Conservation (phyloP, 1,140 invertebrate species). For the Luehdorfia chinensis region DNA sequence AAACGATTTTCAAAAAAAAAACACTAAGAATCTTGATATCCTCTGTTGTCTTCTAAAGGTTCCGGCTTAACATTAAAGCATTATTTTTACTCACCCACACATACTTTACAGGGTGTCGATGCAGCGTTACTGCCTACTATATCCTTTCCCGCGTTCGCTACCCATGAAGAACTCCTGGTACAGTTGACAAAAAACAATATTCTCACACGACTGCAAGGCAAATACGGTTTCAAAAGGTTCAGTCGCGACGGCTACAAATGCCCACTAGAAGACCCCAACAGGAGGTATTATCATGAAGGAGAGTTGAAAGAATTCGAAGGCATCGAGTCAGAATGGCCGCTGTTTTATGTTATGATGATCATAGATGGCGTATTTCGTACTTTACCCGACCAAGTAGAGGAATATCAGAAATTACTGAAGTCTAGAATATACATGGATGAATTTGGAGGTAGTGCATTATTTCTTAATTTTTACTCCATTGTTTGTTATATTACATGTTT, state of each 20-base stretch:
- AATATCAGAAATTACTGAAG: slow-evolving; percentile 92
- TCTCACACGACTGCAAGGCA: slow-evolving; percentile 89
- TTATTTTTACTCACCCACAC: too few species aligned
- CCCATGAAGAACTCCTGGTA: slow-evolving; percentile 94
- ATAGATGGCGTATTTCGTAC: slow-evolving; percentile 96
- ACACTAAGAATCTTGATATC: too few species aligned
- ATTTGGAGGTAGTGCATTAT: slow-evolving; percentile 81
- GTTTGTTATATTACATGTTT: too few species aligned
- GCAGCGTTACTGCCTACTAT: slow-evolving; percentile 93
- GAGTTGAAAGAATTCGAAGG: slow-evolving; percentile 94
- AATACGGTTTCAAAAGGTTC: slow-evolving; percentile 96
- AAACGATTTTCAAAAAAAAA: too few species aligned
- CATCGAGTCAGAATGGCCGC: slow-evolving; percentile 98
- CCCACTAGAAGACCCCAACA: slow-evolving; percentile 88
- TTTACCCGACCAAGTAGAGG: slow-evolving; percentile 93
- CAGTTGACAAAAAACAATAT: slow-evolving; percentile 93
- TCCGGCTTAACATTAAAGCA: too few species aligned
- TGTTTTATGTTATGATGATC: slow-evolving; percentile 97
- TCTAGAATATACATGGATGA: slow-evolving; percentile 86
- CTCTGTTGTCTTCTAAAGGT: too few species aligned
- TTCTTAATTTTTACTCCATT: neutral
- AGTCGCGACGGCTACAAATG: slow-evolving; percentile 97
- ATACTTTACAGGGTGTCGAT: slow-evolving; percentile 87
- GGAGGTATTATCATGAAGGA: slow-evolving; percentile 82
- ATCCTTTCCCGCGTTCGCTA: slow-evolving; percentile 98